A percentile compares a stretch with the other conserved stretches of the same genome.
Evolutionary conservation across 2,113 vertebrate genomes (phyloP).

Genomic region (Epinephelus cyanopodus): DNA sequence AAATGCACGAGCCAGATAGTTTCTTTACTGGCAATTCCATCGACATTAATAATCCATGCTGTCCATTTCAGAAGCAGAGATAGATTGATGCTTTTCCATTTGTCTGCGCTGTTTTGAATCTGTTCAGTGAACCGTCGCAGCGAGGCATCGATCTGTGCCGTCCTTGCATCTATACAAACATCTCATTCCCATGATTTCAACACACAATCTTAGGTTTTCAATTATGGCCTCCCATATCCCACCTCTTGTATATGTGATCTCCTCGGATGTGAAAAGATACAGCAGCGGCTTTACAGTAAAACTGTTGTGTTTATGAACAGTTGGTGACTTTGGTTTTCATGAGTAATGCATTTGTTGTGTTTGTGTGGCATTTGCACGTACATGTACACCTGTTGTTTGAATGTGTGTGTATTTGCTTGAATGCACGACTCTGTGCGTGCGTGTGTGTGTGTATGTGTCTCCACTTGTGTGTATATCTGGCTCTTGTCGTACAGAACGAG

Average conservation of each 20-base stretch:
- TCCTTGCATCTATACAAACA: slow-evolving; percentile 66
- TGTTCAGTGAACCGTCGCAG: slow-evolving; percentile 58
- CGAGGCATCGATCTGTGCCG: slow-evolving; percentile 60
- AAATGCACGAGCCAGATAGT: slow-evolving; percentile 53
- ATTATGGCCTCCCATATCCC: slow-evolving; percentile 33
- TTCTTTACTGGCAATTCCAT: slow-evolving; percentile 62
- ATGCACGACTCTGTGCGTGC: slow-evolving; percentile 20
- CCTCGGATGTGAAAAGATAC: slow-evolving; percentile 9
- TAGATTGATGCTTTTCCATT: slow-evolving; percentile 68
- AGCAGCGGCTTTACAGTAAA: slow-evolving; percentile 15
- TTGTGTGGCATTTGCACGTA: slow-evolving; percentile 45
- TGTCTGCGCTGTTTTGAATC: slow-evolving; percentile 58
- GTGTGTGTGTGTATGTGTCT: slow-evolving; percentile 20
- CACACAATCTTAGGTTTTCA: slow-evolving; percentile 56
- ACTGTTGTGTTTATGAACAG: slow-evolving; percentile 30
- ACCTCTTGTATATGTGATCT: slow-evolving; percentile 17
- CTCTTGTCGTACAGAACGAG: slow-evolving; percentile 89
- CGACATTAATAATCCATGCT: slow-evolving; percentile 69
- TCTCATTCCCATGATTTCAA: slow-evolving; percentile 65
- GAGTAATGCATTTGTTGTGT: slow-evolving; percentile 24
- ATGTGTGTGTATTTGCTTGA: slow-evolving; percentile 37
- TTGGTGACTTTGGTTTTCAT: slow-evolving; percentile 27
- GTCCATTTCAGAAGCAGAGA: slow-evolving; percentile 59
- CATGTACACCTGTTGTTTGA: slow-evolving; percentile 34
- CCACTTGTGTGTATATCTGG: slow-evolving; percentile 66